Evolutionary conservation across 1,140 invertebrate genomes (phyloP).

Genomic region (Carposina sasakii): DNA sequence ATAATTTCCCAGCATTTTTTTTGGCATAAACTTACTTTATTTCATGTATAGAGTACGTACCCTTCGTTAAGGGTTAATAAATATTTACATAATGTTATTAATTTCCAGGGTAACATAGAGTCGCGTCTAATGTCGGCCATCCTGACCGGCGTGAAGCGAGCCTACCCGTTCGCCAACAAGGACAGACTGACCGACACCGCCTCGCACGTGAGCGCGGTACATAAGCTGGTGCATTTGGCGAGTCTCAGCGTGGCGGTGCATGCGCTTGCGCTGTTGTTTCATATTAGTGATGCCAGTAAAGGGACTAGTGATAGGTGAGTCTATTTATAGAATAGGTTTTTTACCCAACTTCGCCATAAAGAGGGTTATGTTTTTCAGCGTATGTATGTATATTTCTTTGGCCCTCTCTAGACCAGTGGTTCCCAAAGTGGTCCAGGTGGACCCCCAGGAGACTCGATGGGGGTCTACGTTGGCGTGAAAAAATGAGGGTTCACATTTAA

Average conservation of each 20-base stretch:
- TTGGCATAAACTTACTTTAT: too few relatives aligned
- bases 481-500: too few relatives aligned
- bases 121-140: constrained; percentile 94
- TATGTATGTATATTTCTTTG: too few relatives aligned
- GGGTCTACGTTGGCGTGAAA: too few relatives aligned
- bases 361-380: too few relatives aligned
- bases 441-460: too few relatives aligned
- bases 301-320: constrained; percentile 73
- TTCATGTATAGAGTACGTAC: too few relatives aligned
- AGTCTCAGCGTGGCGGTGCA: constrained; percentile 89
- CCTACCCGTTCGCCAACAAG: constrained; percentile 84
- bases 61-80: too few relatives aligned
- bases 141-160: constrained; percentile 89
- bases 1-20: too few relatives aligned
- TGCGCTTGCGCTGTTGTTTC: constrained; percentile 89
- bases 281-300: constrained; percentile 79
- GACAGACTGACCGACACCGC: constrained; percentile 72
- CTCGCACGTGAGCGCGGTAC: constrained; percentile 88
- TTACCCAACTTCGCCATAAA: too few relatives aligned
- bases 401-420: too few relatives aligned
- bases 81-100: constrained; percentile 23
- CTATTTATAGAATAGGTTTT: constrained; percentile 5
- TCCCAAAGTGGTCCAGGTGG: too few relatives aligned
- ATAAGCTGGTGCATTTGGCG: constrained; percentile 90
- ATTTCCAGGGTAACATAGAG: constrained; percentile 86